These are phyloP conservation scores for Albula goreensis DNA, from an alignment of 2,113 vertebrate genomes.

Conservation along the genomic window DNA sequence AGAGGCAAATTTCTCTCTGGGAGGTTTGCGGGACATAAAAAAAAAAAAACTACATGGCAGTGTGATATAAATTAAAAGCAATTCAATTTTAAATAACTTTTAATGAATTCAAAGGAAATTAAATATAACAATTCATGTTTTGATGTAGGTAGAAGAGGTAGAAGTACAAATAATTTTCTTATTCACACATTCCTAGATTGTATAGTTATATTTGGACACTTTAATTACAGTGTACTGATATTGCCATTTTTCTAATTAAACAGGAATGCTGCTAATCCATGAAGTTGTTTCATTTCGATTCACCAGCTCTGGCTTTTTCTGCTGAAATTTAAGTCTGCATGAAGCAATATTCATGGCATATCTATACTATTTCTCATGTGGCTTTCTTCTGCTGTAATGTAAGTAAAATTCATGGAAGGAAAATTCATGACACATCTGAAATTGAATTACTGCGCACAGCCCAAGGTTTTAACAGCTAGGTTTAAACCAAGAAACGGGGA, in stretches of 20 bases:
- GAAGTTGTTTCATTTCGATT: neutral
- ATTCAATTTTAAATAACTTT: too few species aligned
- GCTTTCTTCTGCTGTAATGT: neutral
- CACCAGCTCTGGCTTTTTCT: too few species aligned
- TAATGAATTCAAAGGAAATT: too few species aligned
- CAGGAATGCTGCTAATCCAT: neutral
- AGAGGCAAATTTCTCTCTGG: too few species aligned
- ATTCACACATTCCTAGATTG: neutral
- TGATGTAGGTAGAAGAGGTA: neutral
- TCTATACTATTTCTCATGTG: neutral
- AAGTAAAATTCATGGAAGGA: neutral
- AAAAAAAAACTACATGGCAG: too few species aligned
- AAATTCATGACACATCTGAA: constrained; percentile 12
- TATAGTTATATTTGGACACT: neutral
- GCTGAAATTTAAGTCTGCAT: neutral
- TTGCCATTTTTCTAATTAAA: neutral
- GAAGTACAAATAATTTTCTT: neutral
- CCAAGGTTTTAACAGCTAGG: neutral
- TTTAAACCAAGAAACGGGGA: neutral
- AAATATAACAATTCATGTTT: neutral
- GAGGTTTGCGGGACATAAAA: too few species aligned
- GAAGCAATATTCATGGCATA: neutral
- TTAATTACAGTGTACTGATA: neutral
- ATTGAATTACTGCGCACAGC: neutral
- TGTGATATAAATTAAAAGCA: too few species aligned